Evolutionary conservation across 2,113 vertebrate genomes (phyloP), one percentile per base, ranked within the genome.

Genomic region (Ornithorhynchus anatinus): DNA sequence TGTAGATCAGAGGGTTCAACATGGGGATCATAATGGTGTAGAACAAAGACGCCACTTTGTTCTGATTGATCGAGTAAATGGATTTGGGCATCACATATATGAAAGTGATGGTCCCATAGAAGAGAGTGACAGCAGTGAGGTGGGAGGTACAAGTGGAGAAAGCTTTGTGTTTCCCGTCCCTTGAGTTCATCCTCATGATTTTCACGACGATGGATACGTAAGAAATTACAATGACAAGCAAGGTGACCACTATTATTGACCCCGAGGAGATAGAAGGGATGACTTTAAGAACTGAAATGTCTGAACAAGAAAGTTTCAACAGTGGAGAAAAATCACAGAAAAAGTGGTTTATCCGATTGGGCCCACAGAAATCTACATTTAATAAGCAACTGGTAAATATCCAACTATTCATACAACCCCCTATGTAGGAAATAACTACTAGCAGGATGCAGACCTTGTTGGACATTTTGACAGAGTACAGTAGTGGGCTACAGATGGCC

Each of bases 1-100:
- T 78, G 8, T 87, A 87, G 7, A 83, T 83, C 12, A 85, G 5
- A 20, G 85, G 82, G 7, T 83, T 87, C 63, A 88, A 16, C 79
- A 85, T 77, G 11, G 86, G 71, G 2, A 80, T 80, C 6, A 82
- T 72, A 38, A 79, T 70, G 1, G 76, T 81, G 16, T 86, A 84
- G 32, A 88, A 82, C 8, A 88, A 12, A 0, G 81, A 81, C 2
- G 67, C 76, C 2, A 82, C 64, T 38, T 68, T 72, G 13, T 77
- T 77, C 44, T 69, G 75, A 3, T 77, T 51, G 36, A 79, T 72
- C 2, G 74, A 29, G 20, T 86, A 79, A 45, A 73, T 8, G 2
- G 79, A 80, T 74, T 73, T 65, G 25, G 84, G 79, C 29, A 54
- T 76, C 5, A 88, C 43, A 40, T 86, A 88, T 38, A 75, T 33